Conservation (phyloP, 2,113 vertebrate genomes). For the Callipepla californica region DNA sequence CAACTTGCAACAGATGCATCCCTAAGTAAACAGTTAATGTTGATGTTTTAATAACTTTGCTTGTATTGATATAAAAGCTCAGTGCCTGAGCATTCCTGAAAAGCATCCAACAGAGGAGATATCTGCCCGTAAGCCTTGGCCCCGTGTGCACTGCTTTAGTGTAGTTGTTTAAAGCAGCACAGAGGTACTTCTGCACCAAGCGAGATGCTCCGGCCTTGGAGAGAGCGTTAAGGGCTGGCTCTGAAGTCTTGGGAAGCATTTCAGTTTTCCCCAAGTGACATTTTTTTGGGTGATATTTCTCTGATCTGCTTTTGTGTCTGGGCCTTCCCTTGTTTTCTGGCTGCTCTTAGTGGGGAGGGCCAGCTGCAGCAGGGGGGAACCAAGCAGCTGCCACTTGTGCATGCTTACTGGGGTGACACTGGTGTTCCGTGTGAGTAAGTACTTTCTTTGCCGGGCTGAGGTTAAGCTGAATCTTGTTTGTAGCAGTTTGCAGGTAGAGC, state of each 20-base stretch:
- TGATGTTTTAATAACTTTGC: conserved; percentile 47
- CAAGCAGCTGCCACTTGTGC: neutral
- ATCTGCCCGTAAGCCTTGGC: neutral
- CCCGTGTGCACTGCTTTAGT: neutral
- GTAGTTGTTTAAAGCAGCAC: neutral
- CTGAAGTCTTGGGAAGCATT: neutral
- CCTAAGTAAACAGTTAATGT: conserved; percentile 61
- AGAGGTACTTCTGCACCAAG: neutral
- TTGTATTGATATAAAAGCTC: conserved; percentile 36
- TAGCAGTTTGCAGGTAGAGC: neutral
- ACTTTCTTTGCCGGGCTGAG: neutral
- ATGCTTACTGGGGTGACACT: neutral
- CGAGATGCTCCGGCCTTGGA: neutral
- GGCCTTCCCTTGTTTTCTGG: neutral
- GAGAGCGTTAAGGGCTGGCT: neutral
- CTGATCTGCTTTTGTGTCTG: neutral
- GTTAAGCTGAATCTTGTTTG: neutral
- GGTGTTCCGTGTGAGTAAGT: neutral
- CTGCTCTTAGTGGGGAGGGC: neutral
- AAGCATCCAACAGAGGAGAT: neutral
- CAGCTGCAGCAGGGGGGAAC: neutral
- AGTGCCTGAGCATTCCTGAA: conserved; percentile 26
- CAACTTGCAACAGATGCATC: conserved; percentile 45
- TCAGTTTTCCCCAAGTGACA: neutral
- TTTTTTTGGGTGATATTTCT: neutral